A percentile compares a stretch with the other conserved stretches of the same genome.
Evolutionary conservation across 2,888 invertebrate genomes (phyloP).

Genomic region (Lobophora halterata): DNA sequence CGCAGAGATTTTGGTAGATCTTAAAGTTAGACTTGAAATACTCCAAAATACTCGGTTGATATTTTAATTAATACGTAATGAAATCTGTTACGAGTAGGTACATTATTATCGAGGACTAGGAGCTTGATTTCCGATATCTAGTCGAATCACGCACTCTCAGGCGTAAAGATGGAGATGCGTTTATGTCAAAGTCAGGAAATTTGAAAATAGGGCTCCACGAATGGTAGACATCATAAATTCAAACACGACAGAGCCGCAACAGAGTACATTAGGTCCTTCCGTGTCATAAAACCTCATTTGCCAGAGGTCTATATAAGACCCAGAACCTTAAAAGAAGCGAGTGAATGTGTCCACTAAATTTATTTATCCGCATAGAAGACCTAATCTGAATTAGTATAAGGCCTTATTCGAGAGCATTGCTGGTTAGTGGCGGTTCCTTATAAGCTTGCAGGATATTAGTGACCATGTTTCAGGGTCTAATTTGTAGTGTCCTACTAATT

Average conservation of each 20-base stretch:
- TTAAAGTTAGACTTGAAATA: too few relatives aligned
- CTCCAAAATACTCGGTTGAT: too few relatives aligned
- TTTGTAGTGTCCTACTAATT: neutral
- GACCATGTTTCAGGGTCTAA: slow-evolving; percentile 9
- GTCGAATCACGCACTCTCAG: too few relatives aligned
- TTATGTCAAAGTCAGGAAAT: too few relatives aligned
- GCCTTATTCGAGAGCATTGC: slow-evolving; percentile 8
- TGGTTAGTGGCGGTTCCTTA: slow-evolving; percentile 17
- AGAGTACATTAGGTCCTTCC: slow-evolving; percentile 8
- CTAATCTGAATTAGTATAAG: slow-evolving; percentile 6
- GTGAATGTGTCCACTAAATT: slow-evolving; percentile 11
- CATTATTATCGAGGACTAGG: too few relatives aligned
- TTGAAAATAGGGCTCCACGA: too few relatives aligned
- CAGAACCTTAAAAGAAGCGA: slow-evolving; percentile 11
- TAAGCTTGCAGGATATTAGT: slow-evolving; percentile 16
- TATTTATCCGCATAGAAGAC: slow-evolving; percentile 11
- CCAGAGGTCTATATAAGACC: slow-evolving; percentile 12
- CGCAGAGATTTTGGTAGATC: too few relatives aligned
- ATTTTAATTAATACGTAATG: too few relatives aligned
- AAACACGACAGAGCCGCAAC: slow-evolving; percentile 16
- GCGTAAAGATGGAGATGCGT: too few relatives aligned
- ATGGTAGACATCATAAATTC: neutral
- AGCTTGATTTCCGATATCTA: too few relatives aligned
- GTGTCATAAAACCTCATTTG: slow-evolving; percentile 13
- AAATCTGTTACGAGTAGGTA: too few relatives aligned